Conservation (phyloP, 2,888 invertebrate genomes). For the Parnassius apollo region DNA sequence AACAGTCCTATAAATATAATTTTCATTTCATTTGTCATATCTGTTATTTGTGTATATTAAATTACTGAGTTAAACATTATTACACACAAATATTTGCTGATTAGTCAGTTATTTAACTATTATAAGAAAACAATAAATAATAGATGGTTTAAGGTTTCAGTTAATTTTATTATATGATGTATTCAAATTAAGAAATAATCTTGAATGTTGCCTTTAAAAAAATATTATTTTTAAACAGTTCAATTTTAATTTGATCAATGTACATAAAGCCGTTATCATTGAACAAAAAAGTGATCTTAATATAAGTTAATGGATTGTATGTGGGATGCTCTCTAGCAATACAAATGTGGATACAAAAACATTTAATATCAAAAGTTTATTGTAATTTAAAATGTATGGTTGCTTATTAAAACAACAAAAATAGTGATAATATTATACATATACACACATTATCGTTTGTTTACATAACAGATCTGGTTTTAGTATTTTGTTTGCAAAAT, state of each 20-base stretch:
- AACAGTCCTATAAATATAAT: background rate
- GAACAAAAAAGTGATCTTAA: slow-evolving; percentile 26
- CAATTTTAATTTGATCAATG: slow-evolving; percentile 16
- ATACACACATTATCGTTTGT: background rate
- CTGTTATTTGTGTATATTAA: slow-evolving; percentile 1
- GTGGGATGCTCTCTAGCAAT: slow-evolving; percentile 18
- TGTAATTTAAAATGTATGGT: slow-evolving; percentile 20
- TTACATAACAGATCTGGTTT: slow-evolving; percentile 29
- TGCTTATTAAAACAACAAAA: slow-evolving; percentile 23
- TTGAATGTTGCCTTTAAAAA: background rate
- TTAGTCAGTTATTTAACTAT: background rate
- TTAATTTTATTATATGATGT: background rate
- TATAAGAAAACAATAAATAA: background rate
- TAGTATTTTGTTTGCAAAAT: slow-evolving; percentile 18
- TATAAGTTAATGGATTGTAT: slow-evolving; percentile 21
- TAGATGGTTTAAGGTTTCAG: background rate
- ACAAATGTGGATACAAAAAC: slow-evolving; percentile 12
- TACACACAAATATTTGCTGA: background rate
- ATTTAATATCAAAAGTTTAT: slow-evolving; percentile 15
- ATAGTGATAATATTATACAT: slow-evolving; percentile 28
- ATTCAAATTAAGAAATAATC: too few relatives aligned
- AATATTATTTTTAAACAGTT: background rate
- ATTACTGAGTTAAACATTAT: background rate
- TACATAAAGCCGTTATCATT: slow-evolving; percentile 25
- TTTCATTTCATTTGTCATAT: background rate